These are phyloP conservation scores for Picus viridis DNA, from an alignment of 2,797 vertebrate genomes.

Conservation along the genomic window DNA sequence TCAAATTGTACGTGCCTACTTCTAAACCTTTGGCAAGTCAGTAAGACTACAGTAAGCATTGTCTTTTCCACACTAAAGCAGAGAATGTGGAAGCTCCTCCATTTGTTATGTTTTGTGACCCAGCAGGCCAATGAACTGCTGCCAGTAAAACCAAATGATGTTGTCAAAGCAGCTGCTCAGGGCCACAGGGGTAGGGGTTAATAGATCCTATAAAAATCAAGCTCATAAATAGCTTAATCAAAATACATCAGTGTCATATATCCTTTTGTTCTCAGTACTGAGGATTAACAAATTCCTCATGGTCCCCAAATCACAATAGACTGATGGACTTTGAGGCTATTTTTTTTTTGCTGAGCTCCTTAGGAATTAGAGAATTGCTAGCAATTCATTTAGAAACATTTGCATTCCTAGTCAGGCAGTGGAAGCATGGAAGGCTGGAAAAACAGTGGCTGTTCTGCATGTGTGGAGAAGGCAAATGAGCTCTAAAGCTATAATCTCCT, in stretches of 20 bases:
- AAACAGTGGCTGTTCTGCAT: background rate
- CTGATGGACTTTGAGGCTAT: background rate
- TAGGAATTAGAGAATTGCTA: background rate
- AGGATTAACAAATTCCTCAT: background rate
- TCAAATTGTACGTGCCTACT: background rate
- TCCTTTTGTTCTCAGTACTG: background rate
- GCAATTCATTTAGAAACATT: background rate
- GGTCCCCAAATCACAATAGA: background rate
- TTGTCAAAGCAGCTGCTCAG: background rate
- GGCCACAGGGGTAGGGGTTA: background rate
- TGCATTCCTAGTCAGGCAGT: background rate
- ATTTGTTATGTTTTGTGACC: background rate
- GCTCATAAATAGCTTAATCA: background rate
- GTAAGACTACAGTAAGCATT: background rate
- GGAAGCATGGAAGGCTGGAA: background rate
- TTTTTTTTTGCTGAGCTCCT: constrained; percentile 2
- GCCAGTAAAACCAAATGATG: background rate
- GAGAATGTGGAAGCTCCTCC: background rate
- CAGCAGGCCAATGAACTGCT: background rate
- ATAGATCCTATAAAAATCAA: background rate
- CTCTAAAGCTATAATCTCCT: background rate
- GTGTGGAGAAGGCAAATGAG: background rate
- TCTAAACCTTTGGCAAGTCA: background rate
- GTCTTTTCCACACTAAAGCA: background rate
- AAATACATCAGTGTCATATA: background rate